phyloP scores from a whole-genome alignment of 2,113 vertebrate species.

The Ursus arctos region DNA sequence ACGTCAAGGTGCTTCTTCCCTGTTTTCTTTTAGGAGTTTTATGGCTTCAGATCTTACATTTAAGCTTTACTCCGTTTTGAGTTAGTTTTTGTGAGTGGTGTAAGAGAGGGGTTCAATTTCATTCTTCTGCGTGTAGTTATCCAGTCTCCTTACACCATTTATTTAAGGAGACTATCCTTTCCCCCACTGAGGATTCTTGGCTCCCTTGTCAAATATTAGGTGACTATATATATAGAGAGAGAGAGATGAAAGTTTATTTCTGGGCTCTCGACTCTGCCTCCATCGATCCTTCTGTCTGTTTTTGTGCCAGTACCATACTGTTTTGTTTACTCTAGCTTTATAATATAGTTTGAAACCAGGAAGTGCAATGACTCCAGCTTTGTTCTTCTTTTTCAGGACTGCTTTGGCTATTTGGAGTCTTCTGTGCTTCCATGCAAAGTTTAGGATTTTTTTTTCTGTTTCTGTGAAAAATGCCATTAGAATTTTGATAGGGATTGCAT shows the following conservation, averaged over 20 bases:
- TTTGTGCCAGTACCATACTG: not conserved
- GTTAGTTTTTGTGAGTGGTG: not conserved
- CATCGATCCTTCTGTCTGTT: not conserved
- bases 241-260: not conserved
- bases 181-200: not conserved
- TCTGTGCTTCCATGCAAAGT: not conserved
- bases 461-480: not conserved
- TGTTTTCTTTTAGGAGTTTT: not conserved
- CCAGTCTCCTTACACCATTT: not conserved
- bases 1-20: not conserved
- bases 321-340: not conserved
- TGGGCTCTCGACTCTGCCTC: not conserved
- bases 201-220: not conserved
- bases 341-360: not conserved
- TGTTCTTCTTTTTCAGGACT: not conserved
- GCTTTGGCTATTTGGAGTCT: not conserved
- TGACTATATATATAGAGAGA: not conserved
- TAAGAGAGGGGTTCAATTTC: not conserved
- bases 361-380: not conserved
- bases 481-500: not conserved
- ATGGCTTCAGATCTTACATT: not conserved
- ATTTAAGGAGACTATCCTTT: not conserved
- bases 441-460: not conserved
- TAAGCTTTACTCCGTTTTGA: not conserved
- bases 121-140: not conserved